Base-by-base conservation (phyloP, 2,113 vertebrate species). In the Protobothrops flavoviridis region DNA sequence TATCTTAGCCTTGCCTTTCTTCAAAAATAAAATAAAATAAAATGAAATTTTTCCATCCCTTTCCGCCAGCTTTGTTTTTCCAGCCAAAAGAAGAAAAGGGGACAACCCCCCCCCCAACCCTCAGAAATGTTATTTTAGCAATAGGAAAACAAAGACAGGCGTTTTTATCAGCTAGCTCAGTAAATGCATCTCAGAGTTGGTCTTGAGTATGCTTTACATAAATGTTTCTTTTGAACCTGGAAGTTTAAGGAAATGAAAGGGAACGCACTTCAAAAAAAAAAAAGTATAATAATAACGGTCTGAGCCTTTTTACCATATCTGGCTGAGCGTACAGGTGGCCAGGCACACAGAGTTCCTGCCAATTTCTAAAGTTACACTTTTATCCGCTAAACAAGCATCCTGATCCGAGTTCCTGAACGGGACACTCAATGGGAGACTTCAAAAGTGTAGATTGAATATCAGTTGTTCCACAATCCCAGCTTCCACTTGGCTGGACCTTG, bases 281-380 rank as follows among this genome's bases (percentile, higher is more conserved):
- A 11, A 74, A 9, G 33, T 21, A 43, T 81, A 81, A 81, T 81
- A 81, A 81, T 81, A 81, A 81, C 7, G 33, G 96, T 96, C 96
- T 96, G 95, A 96, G 97, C 92, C 92, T 94, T 96, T 92, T 96
- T 97, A 64, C 95, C 93, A 0, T 97, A 96, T 97, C 97, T 98
- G 97, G 96, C 97, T 97, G 98, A 94, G 96, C 96, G 95, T 97
- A 97, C 98, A 97, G 98, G 97, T 97, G 98, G 98, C 96, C 97
- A 94, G 94, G 97, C 95, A 96, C 95, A 95, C 94, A 96, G 93
- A 98, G 97, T 98, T 98, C 98, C 98, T 98, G 98, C 97, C 98
- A 98, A 98, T 98, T 98, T 98, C 98, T 98, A 97, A 95, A 97
- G 97, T 98, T 98, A 97, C 98, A 97, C 97, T 98, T 98, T 98